Percentiles rank a stretch among this genome's conserved stretches.
Conservation (phyloP, 1,140 invertebrate genomes). For the Drosophila eugracilis region DNA sequence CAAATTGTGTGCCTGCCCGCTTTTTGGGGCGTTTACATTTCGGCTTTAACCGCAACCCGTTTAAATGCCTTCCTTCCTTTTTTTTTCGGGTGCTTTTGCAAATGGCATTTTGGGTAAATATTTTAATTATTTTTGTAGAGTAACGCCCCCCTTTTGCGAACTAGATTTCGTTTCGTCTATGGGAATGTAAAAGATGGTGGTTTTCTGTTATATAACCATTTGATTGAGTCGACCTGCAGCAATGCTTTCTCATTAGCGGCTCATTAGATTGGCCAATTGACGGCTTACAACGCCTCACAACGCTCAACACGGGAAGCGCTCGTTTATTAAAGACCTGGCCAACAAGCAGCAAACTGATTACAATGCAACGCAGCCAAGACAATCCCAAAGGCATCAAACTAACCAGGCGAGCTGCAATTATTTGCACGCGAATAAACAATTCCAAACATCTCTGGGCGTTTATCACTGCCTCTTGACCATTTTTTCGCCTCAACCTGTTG, state of each 20-base stretch:
- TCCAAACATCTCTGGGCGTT: slow-evolving; percentile 72
- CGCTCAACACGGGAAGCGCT: slow-evolving; percentile 54
- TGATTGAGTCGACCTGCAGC: slow-evolving; percentile 32
- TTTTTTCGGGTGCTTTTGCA: slow-evolving; percentile 18
- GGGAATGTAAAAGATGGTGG: neutral
- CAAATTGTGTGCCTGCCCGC: slow-evolving; percentile 43
- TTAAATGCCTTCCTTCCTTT: slow-evolving; percentile 58
- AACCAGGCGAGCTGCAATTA: slow-evolving; percentile 54
- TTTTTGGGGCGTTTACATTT: slow-evolving; percentile 73
- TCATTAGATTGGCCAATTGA: slow-evolving; percentile 67
- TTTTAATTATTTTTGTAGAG: slow-evolving; percentile 64
- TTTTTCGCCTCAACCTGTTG: slow-evolving; percentile 48
- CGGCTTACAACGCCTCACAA: slow-evolving; percentile 64
- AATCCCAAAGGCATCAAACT: slow-evolving; percentile 1
- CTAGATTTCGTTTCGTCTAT: slow-evolving; percentile 18
- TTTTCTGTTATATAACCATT: slow-evolving; percentile 1
- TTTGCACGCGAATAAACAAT: slow-evolving; percentile 81
- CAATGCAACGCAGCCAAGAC: slow-evolving; percentile 54
- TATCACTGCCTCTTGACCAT: slow-evolving; percentile 63
- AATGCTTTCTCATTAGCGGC: slow-evolving; percentile 78
- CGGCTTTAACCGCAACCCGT: slow-evolving; percentile 43
- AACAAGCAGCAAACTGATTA: no score
- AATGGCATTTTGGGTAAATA: slow-evolving; percentile 62
- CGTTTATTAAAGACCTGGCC: slow-evolving; percentile 35
- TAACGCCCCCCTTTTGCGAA: slow-evolving; percentile 34